Evolutionary conservation across 2,113 vertebrate species (phyloP), one percentile per base, ranked within the genome.

Genomic region (Psilopsiagon aurifrons): DNA sequence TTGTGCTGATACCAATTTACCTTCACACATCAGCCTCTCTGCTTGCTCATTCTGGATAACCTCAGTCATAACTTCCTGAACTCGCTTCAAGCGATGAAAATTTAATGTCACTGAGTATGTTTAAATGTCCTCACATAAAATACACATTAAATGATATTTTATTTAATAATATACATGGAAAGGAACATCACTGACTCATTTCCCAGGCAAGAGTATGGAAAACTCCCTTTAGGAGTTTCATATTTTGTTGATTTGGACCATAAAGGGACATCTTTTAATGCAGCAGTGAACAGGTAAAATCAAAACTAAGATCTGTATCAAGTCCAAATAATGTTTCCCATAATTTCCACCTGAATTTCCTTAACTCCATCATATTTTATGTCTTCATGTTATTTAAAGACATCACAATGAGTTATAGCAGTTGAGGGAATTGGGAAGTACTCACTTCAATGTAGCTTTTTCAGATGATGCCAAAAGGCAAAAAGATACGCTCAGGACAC

Each of bases 331-430:
- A 43, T 44, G 94, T 90, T 90, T 44, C 74, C 81, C 47, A 82
- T 90, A 92, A 94, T 96, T 98, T 97, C 86, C 85, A 83, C 46
- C 73, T 87, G 82, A 95, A 94, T 97, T 96, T 97, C 69, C 91
- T 96, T 95, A 94, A 96, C 83, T 94, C 75, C 64, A 74, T 83
- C 54, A 13, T 92, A 80, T 88, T 92, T 97, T 79, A 95, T 76
- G 70, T n/a, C 39, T 88, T 94, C 67, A 57, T 39, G 1, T 94
- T 86, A 92, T 88, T 91, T 91, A 93, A 97, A 90, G 80, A 6
- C 70, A 84, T 90, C 66, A 44, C 33, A 52, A 6, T 96, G 94
- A 97, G 28, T 97, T 91, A 96, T 1, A 64, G 92, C 62, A 87
- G 70, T 24, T 69, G 51, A 33, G 83, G 83, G 81, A 94, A 57